These are phyloP conservation scores for Addax nasomaculatus DNA, from an alignment of 2,113 vertebrate species.

Conservation along the genomic window DNA sequence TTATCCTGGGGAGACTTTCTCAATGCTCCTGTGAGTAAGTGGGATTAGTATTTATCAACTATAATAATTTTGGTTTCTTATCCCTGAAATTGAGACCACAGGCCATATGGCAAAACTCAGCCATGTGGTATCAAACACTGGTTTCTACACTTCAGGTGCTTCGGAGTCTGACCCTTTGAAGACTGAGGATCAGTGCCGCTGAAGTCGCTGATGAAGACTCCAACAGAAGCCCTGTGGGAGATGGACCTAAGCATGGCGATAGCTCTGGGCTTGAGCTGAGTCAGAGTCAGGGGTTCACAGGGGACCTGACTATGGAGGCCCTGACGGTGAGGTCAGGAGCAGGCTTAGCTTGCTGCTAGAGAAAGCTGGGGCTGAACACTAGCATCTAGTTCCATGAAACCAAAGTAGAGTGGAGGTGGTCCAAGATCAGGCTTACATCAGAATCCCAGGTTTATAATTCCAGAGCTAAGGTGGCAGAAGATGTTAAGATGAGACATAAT, in stretches of 20 bases:
- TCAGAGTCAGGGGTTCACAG: neutral
- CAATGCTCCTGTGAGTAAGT: neutral
- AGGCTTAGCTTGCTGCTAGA: neutral
- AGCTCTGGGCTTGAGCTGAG: neutral
- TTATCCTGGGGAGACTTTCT: constrained; percentile 6
- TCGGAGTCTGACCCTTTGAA: neutral
- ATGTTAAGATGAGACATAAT: neutral
- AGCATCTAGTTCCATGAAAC: neutral
- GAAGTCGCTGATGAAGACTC: neutral
- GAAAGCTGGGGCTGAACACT: neutral
- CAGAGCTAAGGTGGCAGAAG: neutral
- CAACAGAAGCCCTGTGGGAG: neutral
- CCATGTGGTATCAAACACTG: neutral
- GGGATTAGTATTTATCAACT: neutral
- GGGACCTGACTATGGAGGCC: neutral
- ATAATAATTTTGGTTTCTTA: constrained; percentile 23
- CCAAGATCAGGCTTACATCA: neutral
- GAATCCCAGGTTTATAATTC: neutral
- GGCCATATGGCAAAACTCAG: neutral
- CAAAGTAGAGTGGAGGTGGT: neutral
- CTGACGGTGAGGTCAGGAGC: neutral
- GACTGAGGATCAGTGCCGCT: neutral
- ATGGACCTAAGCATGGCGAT: neutral
- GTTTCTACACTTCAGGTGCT: neutral
- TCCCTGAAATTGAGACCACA: neutral